Evolutionary conservation across 2,113 vertebrate genomes (phyloP).

Genomic region (Plectropomus leopardus): DNA sequence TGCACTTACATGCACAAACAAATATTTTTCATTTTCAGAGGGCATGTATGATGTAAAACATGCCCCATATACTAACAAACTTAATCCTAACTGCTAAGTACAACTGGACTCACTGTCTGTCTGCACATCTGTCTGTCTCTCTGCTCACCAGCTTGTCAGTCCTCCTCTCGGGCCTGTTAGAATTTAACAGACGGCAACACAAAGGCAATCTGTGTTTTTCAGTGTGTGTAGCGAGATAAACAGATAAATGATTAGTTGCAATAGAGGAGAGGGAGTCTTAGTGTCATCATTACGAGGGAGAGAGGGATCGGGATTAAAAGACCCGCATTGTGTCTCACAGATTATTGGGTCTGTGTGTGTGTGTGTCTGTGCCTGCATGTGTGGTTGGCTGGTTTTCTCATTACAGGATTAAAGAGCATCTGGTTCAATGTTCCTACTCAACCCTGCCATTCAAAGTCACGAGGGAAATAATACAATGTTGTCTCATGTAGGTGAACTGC

Average conservation of each 20-base stretch:
- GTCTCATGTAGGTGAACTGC: constrained; percentile 51
- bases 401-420: constrained; percentile 84
- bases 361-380: constrained; percentile 47
- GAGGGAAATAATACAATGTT: constrained; percentile 75
- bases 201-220: constrained; percentile 72
- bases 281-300: constrained; percentile 69
- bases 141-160: constrained; percentile 53
- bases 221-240: constrained; percentile 66
- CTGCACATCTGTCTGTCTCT: constrained; percentile 62
- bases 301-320: constrained; percentile 76
- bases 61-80: constrained; percentile 51
- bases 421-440: constrained; percentile 79
- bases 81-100: constrained; percentile 58
- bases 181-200: constrained; percentile 62
- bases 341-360: constrained; percentile 60
- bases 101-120: constrained; percentile 31
- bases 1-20: not conserved
- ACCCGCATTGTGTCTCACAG: constrained; percentile 71
- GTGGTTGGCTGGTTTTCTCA: constrained; percentile 79
- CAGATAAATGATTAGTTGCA: constrained; percentile 78
- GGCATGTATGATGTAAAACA: constrained; percentile 33
- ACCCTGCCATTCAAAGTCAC: constrained; percentile 73
- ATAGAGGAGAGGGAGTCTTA: constrained; percentile 69
- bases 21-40: constrained; percentile 34
- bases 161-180: constrained; percentile 49